Conservation (phyloP, 2,113 vertebrate species). For the Globicephala melas region DNA sequence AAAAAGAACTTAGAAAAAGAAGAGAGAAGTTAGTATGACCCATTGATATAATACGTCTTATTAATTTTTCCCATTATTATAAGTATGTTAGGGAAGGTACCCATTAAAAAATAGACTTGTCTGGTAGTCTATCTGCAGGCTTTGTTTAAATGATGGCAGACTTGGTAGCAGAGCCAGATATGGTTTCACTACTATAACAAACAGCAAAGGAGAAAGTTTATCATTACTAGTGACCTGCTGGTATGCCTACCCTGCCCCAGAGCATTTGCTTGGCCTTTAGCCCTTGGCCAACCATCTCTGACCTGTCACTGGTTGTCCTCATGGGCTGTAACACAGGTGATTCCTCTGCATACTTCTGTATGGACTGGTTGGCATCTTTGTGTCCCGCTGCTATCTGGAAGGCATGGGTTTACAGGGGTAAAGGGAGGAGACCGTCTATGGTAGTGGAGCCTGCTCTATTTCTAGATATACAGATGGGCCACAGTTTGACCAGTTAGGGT, state of each 20-base stretch:
- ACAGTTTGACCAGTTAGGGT: neutral
- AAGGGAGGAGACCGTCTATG: neutral
- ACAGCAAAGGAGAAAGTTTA: neutral
- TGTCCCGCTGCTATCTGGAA: neutral
- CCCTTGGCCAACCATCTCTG: neutral
- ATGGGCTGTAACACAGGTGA: neutral
- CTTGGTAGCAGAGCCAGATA: neutral
- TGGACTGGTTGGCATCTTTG: neutral
- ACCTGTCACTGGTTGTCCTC: neutral
- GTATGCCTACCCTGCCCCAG: neutral
- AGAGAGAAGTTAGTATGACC: neutral
- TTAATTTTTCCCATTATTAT: neutral
- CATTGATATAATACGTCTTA: neutral
- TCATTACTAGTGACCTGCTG: neutral
- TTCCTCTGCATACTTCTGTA: neutral
- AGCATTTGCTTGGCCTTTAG: neutral
- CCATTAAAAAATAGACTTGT: neutral
- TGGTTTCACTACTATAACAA: neutral
- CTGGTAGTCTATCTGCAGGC: neutral
- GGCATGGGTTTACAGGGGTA: neutral
- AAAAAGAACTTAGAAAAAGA: neutral
- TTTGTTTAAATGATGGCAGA: conserved; percentile 22
- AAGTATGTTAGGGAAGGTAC: neutral
- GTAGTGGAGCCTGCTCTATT: neutral
- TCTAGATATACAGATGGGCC: neutral